Percentiles rank a stretch among this genome's conserved stretches.
phyloP scores from a whole-genome alignment of 1,140 invertebrate genomes.

The Anagrus nilaparvatae region DNA sequence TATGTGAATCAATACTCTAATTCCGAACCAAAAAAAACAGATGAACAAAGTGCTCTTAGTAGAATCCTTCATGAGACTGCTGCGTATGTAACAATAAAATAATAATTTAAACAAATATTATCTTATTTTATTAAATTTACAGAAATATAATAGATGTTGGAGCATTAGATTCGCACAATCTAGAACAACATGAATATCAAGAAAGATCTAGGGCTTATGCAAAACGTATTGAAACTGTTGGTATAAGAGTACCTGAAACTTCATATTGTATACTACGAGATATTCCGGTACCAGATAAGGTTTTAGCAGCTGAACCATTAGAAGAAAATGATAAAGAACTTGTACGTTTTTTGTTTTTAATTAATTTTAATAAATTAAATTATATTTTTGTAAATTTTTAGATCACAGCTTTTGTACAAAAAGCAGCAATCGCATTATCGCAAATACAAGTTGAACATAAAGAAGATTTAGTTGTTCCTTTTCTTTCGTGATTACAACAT shows the following conservation, averaged over 20 bases:
- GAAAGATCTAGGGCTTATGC: conserved; percentile 64
- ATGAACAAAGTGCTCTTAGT: conserved; percentile 80
- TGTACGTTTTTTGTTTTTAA: conserved; percentile 36
- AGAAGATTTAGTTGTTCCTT: conserved; percentile 71
- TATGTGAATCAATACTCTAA: conserved; percentile 50
- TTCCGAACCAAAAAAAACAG: conserved; percentile 64
- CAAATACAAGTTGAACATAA: conserved; percentile 70
- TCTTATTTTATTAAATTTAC: conserved; percentile 19
- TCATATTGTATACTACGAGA: conserved; percentile 45
- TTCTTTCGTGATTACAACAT: conserved; percentile 41
- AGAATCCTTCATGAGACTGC: conserved; percentile 80
- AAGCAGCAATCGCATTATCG: conserved; percentile 55
- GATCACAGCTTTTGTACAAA: conserved; percentile 54
- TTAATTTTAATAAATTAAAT: conserved; percentile 19
- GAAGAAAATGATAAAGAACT: conserved; percentile 43
- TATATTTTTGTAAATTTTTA: conserved; percentile 36
- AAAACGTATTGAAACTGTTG: conserved; percentile 45
- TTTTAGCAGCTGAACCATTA: conserved; percentile 45
- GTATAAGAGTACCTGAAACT: conserved; percentile 33
- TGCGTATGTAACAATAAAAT: conserved; percentile 50
- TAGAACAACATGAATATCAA: conserved; percentile 70
- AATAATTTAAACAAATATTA: neutral
- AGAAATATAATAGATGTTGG: conserved; percentile 79
- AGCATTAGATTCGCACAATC: conserved; percentile 64
- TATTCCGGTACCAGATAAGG: conserved; percentile 49